Evolutionary conservation across 1,140 invertebrate species (phyloP).

Genomic region (Cheumatopsyche charites): DNA sequence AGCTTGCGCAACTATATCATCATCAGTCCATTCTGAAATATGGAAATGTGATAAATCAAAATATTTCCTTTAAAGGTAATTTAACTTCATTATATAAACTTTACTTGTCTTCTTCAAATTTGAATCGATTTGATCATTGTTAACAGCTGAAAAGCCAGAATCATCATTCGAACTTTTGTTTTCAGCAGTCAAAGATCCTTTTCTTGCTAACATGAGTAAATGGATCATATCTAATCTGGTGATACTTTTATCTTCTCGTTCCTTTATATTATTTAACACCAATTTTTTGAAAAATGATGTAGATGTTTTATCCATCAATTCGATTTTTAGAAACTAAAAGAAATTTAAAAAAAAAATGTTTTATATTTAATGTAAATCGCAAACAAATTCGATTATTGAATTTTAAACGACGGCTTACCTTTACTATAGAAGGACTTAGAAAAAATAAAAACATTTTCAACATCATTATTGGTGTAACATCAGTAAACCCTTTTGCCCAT

Average conservation of each 20-base stretch:
- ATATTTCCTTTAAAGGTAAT: background rate
- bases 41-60: background rate
- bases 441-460: conserved; percentile 39
- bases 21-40: conserved; percentile 53
- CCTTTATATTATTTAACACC: conserved; percentile 58
- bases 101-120: conserved; percentile 37
- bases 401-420: too few species aligned
- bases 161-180: conserved; percentile 31
- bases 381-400: too few species aligned
- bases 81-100: conserved; percentile 10
- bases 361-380: background rate
- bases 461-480: conserved; percentile 39
- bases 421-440: conserved; percentile 41
- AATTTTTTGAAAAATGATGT: conserved; percentile 54
- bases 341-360: conserved; percentile 18
- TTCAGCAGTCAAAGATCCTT: conserved; percentile 48
- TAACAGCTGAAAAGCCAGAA: conserved; percentile 45
- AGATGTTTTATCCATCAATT: too few species aligned
- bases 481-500: conserved; percentile 51
- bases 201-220: conserved; percentile 57
- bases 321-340: conserved; percentile 36
- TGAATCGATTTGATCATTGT: conserved; percentile 30
- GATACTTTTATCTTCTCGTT: conserved; percentile 56
- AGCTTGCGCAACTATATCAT: conserved; percentile 58
- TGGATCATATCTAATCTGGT: conserved; percentile 62